These are phyloP conservation scores for Sebastolobus altivelis DNA, from an alignment of 2,797 vertebrate genomes.

Conservation along the genomic window DNA sequence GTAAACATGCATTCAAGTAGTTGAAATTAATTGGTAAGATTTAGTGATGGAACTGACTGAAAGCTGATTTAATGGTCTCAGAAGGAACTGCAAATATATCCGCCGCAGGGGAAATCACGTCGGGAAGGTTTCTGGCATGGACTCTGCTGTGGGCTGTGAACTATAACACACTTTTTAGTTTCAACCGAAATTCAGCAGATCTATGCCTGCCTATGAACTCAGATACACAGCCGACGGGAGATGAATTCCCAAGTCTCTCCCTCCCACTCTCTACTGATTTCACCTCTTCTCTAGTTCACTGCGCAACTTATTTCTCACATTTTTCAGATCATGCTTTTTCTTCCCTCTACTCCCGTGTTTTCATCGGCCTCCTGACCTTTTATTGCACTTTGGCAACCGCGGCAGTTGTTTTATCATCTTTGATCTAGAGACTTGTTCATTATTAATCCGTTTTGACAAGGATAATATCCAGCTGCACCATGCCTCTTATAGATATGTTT, in stretches of 20 bases:
- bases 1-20: constrained; percentile 11
- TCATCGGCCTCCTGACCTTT: constrained; percentile 10
- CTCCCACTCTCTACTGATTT: constrained; percentile 1
- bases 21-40: constrained; percentile 19
- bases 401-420: constrained; percentile 23
- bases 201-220: constrained; percentile 2
- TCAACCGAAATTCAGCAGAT: constrained; percentile 25
- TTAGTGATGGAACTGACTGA: constrained; percentile 10
- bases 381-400: neutral
- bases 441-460: constrained; percentile 20
- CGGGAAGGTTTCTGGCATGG: constrained; percentile 23
- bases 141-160: constrained; percentile 17
- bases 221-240: neutral
- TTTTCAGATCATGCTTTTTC: neutral
- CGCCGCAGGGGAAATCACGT: constrained; percentile 34
- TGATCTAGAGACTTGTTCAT: constrained; percentile 15
- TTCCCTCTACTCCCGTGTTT: neutral
- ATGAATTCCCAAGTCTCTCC: constrained; percentile 5
- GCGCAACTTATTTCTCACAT: constrained; percentile 8
- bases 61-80: neutral
- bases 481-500: neutral
- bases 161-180: constrained; percentile 48
- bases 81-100: constrained; percentile 14
- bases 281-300: neutral
- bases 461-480: neutral